Percentiles rank a stretch among this genome's conserved stretches.
Conservation (phyloP, 2,888 invertebrate genomes). For the Eilema sororculum region DNA sequence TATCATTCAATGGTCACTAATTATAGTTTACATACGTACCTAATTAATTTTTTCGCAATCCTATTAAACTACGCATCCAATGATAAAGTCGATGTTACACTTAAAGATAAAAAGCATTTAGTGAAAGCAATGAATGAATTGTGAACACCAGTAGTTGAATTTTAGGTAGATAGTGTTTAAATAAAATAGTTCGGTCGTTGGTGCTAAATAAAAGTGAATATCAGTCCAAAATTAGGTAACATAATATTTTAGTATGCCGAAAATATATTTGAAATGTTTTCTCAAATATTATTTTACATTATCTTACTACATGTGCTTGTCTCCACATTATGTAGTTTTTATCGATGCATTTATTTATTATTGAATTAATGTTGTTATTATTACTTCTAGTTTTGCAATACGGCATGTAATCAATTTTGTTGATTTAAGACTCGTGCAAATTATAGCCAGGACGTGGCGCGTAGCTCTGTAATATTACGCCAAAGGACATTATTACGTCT, state of each 20-base stretch:
- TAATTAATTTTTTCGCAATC: constrained; percentile 25
- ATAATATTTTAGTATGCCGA: constrained; percentile 44
- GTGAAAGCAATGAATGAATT: constrained; percentile 28
- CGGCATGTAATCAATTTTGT: constrained; percentile 26
- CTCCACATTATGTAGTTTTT: constrained; percentile 8
- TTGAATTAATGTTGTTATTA: constrained; percentile 18
- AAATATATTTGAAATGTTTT: constrained; percentile 35
- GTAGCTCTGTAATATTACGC: not conserved
- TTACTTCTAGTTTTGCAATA: constrained; percentile 15
- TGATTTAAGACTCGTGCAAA: not conserved
- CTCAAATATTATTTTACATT: constrained; percentile 26
- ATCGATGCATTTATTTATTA: constrained; percentile 10
- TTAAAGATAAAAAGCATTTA: constrained; percentile 22
- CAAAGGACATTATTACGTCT: too few species aligned
- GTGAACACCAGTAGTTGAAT: constrained; percentile 52
- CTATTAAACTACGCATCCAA: constrained; percentile 29
- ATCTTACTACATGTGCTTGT: constrained; percentile 16
- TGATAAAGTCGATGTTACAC: constrained; percentile 21
- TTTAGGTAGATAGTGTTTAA: constrained; percentile 71
- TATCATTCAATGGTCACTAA: not conserved
- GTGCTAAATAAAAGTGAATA: constrained; percentile 77
- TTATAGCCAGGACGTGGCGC: not conserved
- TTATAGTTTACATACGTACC: constrained; percentile 8
- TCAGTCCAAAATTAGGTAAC: constrained; percentile 71
- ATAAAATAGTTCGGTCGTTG: constrained; percentile 79